These are phyloP conservation scores for Cisticola juncidis DNA, from an alignment of 2,113 vertebrate genomes.

Conservation along the genomic window DNA sequence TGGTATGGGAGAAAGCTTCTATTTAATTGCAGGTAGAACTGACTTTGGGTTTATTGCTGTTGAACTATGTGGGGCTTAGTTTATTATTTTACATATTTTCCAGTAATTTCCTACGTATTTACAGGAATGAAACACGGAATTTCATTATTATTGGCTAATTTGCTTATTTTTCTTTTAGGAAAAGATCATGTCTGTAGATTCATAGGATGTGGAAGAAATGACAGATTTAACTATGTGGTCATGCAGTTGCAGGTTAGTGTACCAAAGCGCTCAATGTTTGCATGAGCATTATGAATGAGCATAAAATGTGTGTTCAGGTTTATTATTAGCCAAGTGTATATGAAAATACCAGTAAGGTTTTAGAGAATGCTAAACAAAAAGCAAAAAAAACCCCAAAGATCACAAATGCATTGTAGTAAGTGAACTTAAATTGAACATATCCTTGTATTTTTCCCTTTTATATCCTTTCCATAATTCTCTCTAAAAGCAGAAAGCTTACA, in stretches of 20 bases:
- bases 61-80: neutral
- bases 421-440: neutral
- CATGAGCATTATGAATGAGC: neutral
- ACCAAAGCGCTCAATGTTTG: neutral
- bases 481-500: neutral
- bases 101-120: neutral
- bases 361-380: neutral
- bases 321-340: neutral
- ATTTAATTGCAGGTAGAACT: neutral
- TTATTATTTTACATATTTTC: neutral
- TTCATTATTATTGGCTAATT: neutral
- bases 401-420: neutral
- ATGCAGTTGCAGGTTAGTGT: slow-evolving; percentile 95
- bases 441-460: neutral
- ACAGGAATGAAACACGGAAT: neutral
- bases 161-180: slow-evolving; percentile 73
- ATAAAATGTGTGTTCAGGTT: neutral
- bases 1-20: neutral
- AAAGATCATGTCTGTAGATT: slow-evolving; percentile 98
- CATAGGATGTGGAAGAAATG: slow-evolving; percentile 95
- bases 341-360: neutral
- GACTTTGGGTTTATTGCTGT: neutral
- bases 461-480: neutral
- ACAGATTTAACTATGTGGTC: slow-evolving; percentile 98
- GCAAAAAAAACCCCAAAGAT: neutral